phyloP scores from a whole-genome alignment of 1,140 invertebrate genomes.

The Spodoptera frugiperda region DNA sequence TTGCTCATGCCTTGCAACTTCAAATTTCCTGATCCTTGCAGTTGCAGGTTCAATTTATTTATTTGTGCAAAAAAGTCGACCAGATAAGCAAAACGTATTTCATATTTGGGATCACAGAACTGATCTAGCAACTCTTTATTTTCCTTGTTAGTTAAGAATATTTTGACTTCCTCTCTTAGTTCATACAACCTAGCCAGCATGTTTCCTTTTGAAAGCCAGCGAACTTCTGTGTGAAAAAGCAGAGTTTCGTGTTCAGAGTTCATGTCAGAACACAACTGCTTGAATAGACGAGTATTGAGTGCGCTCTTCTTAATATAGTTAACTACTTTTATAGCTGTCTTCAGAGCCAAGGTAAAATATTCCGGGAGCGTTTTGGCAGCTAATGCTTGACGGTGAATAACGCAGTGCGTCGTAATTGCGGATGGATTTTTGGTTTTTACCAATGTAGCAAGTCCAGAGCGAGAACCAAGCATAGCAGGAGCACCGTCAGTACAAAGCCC shows the following conservation, averaged over 20 bases:
- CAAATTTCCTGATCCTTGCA: no score
- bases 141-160: slow-evolving; percentile 12
- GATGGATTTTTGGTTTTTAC: slow-evolving; percentile 64
- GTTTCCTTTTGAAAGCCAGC: slow-evolving; percentile 47
- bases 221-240: slow-evolving; percentile 42
- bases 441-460: slow-evolving; percentile 24
- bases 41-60: no score
- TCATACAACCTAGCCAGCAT: slow-evolving; percentile 40
- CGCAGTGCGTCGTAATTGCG: slow-evolving; percentile 54
- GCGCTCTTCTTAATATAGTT: neutral
- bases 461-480: slow-evolving; percentile 69
- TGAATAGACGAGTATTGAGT: slow-evolving; percentile 38
- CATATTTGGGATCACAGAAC: no score
- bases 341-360: no score
- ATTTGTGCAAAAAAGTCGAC: no score
- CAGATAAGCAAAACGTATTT: no score
- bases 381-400: slow-evolving; percentile 49
- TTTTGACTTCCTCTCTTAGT: slow-evolving; percentile 37
- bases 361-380: no score
- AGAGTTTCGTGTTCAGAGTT: slow-evolving; percentile 45
- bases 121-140: neutral
- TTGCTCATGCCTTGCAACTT: no score
- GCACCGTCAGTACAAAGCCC: slow-evolving; percentile 56
- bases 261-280: slow-evolving; percentile 42
- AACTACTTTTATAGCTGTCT: no score